Conservation (phyloP, 1,140 invertebrate species). For the Pachypeltis micranthus region DNA sequence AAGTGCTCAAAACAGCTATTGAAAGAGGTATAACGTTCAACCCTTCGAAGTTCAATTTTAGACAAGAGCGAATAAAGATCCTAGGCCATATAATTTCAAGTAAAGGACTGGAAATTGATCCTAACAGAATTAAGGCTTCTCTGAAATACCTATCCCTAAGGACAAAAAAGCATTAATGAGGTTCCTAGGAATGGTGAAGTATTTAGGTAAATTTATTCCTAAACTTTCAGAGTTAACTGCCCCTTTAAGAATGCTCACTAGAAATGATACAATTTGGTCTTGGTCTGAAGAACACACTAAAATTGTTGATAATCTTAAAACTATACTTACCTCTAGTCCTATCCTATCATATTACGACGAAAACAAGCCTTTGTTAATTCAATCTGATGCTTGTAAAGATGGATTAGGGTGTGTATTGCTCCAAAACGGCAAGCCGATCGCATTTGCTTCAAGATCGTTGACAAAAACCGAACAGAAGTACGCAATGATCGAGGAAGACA, state of each 20-base stretch:
- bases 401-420: constrained; percentile 25
- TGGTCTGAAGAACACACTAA: too few relatives aligned
- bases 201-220: too few relatives aligned
- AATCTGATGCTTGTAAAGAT: too few relatives aligned
- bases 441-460: constrained; percentile 30
- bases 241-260: too few relatives aligned
- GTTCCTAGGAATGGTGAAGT: too few relatives aligned
- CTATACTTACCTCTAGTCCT: constrained; percentile 22
- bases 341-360: constrained; percentile 27
- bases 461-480: constrained; percentile 27
- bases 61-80: constrained; percentile 35
- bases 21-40: constrained; percentile 6
- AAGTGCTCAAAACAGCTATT: constrained; percentile 24
- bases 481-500: constrained; percentile 26
- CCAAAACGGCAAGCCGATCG: constrained; percentile 31
- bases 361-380: constrained; percentile 21
- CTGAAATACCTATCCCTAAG: constrained; percentile 29
- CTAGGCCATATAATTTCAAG: constrained; percentile 31
- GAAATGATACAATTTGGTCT: too few relatives aligned
- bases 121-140: constrained; percentile 32
- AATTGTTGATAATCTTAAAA: constrained; percentile 33
- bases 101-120: constrained; percentile 32
- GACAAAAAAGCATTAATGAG: constrained; percentile 31
- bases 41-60: constrained; percentile 32
- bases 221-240: too few relatives aligned